A percentile compares a stretch with the other conserved stretches of the same genome.
These are phyloP conservation scores for Coendou prehensilis DNA, from an alignment of 2,797 vertebrate species.

Conservation along the genomic window DNA sequence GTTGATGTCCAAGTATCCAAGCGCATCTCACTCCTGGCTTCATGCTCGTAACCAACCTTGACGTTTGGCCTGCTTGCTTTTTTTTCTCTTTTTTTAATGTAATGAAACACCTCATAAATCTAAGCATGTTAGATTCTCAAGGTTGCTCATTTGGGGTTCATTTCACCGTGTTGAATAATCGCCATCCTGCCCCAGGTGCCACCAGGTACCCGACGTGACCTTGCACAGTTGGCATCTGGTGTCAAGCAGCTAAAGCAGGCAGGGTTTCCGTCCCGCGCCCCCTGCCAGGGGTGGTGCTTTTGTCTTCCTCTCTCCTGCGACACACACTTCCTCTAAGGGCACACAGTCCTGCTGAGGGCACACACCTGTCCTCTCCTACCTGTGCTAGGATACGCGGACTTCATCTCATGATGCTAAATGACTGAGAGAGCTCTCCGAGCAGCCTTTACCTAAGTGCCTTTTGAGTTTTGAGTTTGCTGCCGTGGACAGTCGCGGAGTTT, in stretches of 20 bases:
- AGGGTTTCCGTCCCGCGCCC: neutral
- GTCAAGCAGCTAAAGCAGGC: neutral
- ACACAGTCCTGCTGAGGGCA: too few relatives aligned
- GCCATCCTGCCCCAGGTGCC: neutral
- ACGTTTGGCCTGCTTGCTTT: slow-evolving; percentile 20
- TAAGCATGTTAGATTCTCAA: neutral
- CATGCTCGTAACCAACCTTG: slow-evolving; percentile 8
- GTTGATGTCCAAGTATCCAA: slow-evolving; percentile 50
- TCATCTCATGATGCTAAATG: neutral
- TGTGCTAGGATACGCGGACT: neutral
- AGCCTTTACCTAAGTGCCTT: neutral
- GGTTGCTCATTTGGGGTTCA: neutral
- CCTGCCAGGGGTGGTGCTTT: too few relatives aligned
- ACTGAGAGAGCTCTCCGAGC: neutral
- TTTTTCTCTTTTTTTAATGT: neutral
- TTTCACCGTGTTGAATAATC: neutral
- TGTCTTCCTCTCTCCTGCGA: rapidly evolving
- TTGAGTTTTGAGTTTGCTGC: neutral
- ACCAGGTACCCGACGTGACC: neutral
- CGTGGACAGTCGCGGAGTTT: neutral
- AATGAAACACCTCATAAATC: slow-evolving; percentile 6
- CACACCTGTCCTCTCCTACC: neutral
- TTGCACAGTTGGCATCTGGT: neutral
- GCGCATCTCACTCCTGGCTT: slow-evolving; percentile 12
- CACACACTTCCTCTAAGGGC: too few relatives aligned